A percentile compares a stretch with the other conserved stretches of the same genome.
Evolutionary conservation across 1,140 invertebrate genomes (phyloP).

Genomic region (Drosophila takahashii): DNA sequence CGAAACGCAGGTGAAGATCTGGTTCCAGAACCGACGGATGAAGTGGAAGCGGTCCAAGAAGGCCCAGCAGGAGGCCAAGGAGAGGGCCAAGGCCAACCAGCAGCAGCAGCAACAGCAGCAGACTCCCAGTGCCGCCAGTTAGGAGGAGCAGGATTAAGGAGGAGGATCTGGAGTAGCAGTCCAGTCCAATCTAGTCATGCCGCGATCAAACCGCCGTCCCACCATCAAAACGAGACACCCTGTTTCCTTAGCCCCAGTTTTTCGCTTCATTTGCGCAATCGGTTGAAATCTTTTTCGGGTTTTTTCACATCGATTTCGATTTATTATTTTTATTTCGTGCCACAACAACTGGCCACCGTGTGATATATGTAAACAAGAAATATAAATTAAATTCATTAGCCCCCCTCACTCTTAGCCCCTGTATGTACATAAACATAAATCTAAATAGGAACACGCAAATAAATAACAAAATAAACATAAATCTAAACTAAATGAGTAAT

Average conservation of each 20-base stretch:
- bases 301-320: conserved; percentile 27
- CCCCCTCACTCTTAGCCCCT: conserved; percentile 15
- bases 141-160: conserved; percentile 28
- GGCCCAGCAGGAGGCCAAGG: conserved; percentile 91
- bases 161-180: conserved; percentile 10
- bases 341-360: conserved; percentile 55
- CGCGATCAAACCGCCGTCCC: conserved; percentile 59
- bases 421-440: conserved; percentile 65
- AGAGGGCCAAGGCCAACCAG: conserved; percentile 78
- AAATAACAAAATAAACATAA: conserved; percentile 44
- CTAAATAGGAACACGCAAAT: conserved; percentile 32
- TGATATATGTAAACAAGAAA: conserved; percentile 76
- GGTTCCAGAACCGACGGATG: conserved; percentile 98
- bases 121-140: conserved; percentile 59
- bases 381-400: conserved; percentile 67
- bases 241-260: conserved; percentile 45
- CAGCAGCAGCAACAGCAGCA: conserved; percentile 67
- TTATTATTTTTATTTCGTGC: conserved; percentile 47
- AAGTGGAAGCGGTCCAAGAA: conserved; percentile 98
- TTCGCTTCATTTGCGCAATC: conserved; percentile 63
- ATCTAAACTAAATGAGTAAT: conserved; percentile 51
- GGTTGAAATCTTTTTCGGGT: conserved; percentile 57
- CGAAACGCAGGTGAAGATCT: conserved; percentile 99
- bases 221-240: conserved; percentile 53
- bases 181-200: conserved; percentile 64